Conservation (phyloP, 2,113 vertebrate genomes). For the Xenus cinereus region DNA sequence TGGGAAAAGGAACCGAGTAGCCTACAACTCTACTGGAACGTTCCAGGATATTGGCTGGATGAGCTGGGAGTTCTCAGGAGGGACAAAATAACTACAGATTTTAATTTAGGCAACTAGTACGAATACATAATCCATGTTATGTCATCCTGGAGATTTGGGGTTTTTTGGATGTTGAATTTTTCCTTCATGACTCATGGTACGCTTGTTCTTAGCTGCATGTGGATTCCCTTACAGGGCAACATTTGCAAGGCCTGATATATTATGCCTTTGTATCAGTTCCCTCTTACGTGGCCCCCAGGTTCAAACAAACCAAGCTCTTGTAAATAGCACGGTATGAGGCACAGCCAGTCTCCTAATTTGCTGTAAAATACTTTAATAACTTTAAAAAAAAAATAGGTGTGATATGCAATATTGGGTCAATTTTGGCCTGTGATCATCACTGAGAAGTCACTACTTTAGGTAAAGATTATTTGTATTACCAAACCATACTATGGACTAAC, state of each 20-base stretch:
- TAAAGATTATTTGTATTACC: background rate
- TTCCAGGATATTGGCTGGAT: background rate
- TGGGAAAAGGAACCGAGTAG: background rate
- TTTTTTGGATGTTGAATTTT: background rate
- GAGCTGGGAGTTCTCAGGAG: background rate
- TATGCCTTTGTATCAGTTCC: background rate
- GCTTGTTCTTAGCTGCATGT: background rate
- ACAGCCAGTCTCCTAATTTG: background rate
- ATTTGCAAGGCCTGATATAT: background rate
- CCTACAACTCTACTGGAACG: background rate
- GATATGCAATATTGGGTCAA: background rate
- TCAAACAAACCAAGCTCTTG: background rate
- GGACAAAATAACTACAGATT: background rate
- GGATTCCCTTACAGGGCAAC: background rate
- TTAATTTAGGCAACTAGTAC: background rate
- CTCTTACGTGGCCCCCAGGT: background rate
- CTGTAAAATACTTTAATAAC: background rate
- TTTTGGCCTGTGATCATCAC: background rate
- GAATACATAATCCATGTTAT: background rate
- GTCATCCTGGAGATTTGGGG: background rate
- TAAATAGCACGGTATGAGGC: background rate
- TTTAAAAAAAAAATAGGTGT: background rate
- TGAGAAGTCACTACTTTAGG: background rate
- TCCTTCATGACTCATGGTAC: background rate
- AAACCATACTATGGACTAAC: background rate